Evolutionary conservation across 1,140 invertebrate genomes (phyloP).

Genomic region (Bicyclus anynana): DNA sequence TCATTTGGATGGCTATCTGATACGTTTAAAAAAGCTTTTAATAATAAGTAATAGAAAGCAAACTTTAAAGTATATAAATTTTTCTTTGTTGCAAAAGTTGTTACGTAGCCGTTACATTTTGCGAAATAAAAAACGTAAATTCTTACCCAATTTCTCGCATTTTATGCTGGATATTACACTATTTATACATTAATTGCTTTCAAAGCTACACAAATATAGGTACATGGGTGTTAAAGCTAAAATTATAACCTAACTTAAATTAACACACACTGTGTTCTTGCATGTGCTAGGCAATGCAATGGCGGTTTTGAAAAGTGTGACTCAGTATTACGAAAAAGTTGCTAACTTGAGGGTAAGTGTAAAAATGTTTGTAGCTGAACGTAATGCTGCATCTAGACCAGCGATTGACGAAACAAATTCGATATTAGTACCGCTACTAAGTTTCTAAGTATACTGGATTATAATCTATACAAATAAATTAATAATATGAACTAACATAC

Average conservation of each 20-base stretch:
- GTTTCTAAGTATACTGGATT: too few relatives aligned
- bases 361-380: neutral
- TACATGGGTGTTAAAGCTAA: conserved; percentile 31
- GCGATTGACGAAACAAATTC: too few relatives aligned
- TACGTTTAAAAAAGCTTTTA: too few relatives aligned
- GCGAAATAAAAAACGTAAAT: neutral
- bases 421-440: too few relatives aligned
- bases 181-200: conserved; percentile 33
- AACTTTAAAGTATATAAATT: too few relatives aligned
- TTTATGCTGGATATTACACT: conserved; percentile 27
- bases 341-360: neutral
- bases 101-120: neutral
- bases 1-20: too few relatives aligned
- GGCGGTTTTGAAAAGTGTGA: conserved; percentile 33
- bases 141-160: conserved; percentile 55
- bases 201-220: conserved; percentile 28
- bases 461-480: too few relatives aligned
- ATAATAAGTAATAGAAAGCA: too few relatives aligned
- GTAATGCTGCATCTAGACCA: neutral
- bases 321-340: neutral
- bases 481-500: too few relatives aligned
- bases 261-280: conserved; percentile 32
- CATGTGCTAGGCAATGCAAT: conserved; percentile 49
- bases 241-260: conserved; percentile 25
- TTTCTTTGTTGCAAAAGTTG: neutral